phyloP scores from a whole-genome alignment of 37 sponge, comb jelly and placozoan genomes.

The Haliclona indistincta region DNA sequence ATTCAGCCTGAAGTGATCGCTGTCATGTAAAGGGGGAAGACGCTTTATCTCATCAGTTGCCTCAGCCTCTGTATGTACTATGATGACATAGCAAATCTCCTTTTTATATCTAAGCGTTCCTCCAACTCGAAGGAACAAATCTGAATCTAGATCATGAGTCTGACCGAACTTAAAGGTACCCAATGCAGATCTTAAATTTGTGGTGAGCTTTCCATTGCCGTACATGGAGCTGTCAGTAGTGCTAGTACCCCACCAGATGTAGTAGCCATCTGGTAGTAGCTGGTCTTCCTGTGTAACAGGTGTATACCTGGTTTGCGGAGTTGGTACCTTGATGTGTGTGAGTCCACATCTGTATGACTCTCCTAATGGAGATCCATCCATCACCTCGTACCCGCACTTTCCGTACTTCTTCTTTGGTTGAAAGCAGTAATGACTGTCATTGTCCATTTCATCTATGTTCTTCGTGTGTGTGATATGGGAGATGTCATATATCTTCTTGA shows the following conservation, averaged over 20 bases:
- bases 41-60: too few species aligned
- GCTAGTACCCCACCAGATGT: slow-evolving; percentile 2
- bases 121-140: too few species aligned
- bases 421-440: neutral
- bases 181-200: too few species aligned
- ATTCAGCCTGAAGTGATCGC: too few species aligned
- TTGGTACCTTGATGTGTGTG: neutral
- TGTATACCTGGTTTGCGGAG: neutral
- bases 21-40: too few species aligned
- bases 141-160: too few species aligned
- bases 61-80: slow-evolving; percentile 8
- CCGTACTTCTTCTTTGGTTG: slow-evolving; percentile 9
- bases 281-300: neutral
- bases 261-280: neutral
- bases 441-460: neutral
- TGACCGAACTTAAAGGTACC: too few species aligned
- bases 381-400: neutral
- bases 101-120: slow-evolving; percentile 21
- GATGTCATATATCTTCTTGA: too few species aligned
- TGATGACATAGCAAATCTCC: slow-evolving; percentile 28
- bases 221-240: neutral
- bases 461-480: neutral
- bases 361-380: slow-evolving; percentile 4
- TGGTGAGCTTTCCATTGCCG: neutral
- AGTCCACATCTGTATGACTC: too few species aligned